Base-by-base conservation (phyloP, 2,888 invertebrate genomes). In the Tipula lateralis region DNA sequence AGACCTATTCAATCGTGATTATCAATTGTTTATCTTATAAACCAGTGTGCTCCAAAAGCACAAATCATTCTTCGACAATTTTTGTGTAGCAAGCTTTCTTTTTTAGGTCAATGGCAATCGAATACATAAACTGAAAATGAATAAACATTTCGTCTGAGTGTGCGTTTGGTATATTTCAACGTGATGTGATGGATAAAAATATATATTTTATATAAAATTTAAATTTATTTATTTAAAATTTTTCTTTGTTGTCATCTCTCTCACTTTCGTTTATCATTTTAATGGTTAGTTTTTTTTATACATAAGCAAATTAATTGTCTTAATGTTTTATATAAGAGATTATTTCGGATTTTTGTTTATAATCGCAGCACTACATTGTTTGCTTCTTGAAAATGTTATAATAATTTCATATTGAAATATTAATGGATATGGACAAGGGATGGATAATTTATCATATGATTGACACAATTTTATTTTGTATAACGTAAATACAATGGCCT, bases 71-170 rank as follows among this genome's bases (percentile, higher is more conserved):
- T 24, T 24, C 66, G 66, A 1, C 24, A 24, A 12, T 66, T 66
- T 66, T 66, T 66, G 66, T 66, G 66, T 66, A 66, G 24, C 66
- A 66, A 66, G 66, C 66, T 66, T 66, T 66, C 66, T 66, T 66
- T 66, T 66, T 66, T 66, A 66, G 66, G 66, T 66, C 66, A 66
- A 66, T 66, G 24, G 24, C 66, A 66, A 66, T 66, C 24, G 24
- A 66, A 24, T 66, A n/a, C n/a, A n/a, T n/a, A 66, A 24, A 24
- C 24, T 24, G 44, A 66, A 66, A 66, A 66, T 24, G 66, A 66
- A 44, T 44, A n/a, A 44, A 44, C 44, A n/a, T 13, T 44, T n/a
- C n/a, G n/a, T n/a, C n/a, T n/a, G n/a, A n/a, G n/a, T n/a, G n/a
- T n/a, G n/a, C n/a, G n/a, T n/a, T n/a, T n/a, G n/a, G 44, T 44